Base-by-base conservation (phyloP, 2,113 vertebrate species). In the Poicephalus gulielmi region DNA sequence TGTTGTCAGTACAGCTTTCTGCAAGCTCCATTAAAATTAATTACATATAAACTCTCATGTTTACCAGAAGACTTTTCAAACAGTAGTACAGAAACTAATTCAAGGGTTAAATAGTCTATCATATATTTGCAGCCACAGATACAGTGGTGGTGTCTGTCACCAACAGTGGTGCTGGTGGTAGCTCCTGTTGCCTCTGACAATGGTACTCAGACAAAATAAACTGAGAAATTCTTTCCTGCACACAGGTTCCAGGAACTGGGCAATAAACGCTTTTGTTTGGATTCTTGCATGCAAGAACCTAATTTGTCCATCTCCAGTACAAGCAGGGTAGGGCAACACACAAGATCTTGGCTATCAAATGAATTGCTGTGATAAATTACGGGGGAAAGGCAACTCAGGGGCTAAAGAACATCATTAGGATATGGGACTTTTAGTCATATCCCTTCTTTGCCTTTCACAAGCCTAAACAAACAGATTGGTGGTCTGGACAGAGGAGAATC, bases 11-110 rank as follows among this genome's bases (percentile, higher is more conserved):
- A 30, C 17, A 43, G 33, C 67, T 35, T 33, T 64, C n/a, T 13
- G 14, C 41, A 17, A 60, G n/a, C 22, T 28, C 28, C 18, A 7
- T 52, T 41, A 6, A 50, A 50, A 37, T 14, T 2, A 50, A 37
- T 13, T 2, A 13, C 46, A n/a, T 2, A 4, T 23, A 14, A 81
- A 28, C 20, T 22, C 2, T 31, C 8, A 5, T 3, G 2, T 6
- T 39, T 60, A 13, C 25, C 52, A 37, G 35, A 22, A 52, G 22
- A 41, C 25, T 17, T 10, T 75, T 53, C 5, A 9, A 66, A 28
- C 28, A 83, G 27, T 31, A 4, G 9, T 3, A 41, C 24, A 55
- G 69, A 68, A 82, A 47, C 4, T 6, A 28, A 49, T 37, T 37
- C 49, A 23, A 43, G 47, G 1, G 27, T 90, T 83, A 6, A 13